These are phyloP conservation scores for Cyanoramphus novaezelandiae DNA, from an alignment of 2,113 vertebrate genomes.

Conservation along the genomic window DNA sequence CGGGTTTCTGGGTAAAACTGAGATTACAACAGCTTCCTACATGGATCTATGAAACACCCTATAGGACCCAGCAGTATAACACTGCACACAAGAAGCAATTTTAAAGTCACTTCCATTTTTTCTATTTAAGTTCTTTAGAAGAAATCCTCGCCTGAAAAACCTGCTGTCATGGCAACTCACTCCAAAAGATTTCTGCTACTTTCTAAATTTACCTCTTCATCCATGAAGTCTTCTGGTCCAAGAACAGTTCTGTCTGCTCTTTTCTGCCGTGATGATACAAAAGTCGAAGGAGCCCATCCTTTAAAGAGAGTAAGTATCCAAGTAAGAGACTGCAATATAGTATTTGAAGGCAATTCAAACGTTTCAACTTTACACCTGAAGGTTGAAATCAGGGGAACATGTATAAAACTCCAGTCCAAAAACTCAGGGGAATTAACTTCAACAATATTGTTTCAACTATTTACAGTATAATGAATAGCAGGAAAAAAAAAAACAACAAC, in stretches of 20 bases:
- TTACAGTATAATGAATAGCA: background rate
- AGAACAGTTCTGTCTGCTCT: slow-evolving; percentile 80
- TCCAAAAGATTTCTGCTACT: background rate
- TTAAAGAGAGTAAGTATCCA: background rate
- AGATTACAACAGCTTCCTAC: background rate
- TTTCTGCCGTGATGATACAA: slow-evolving; percentile 90
- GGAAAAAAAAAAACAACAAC: background rate
- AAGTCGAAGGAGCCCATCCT: slow-evolving; percentile 94
- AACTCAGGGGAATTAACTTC: background rate
- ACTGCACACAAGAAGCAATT: background rate
- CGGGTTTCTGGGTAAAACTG: background rate
- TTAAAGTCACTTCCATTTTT: background rate
- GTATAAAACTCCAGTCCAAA: background rate
- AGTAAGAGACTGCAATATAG: background rate
- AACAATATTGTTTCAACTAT: background rate
- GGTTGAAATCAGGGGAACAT: background rate
- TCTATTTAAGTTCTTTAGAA: background rate
- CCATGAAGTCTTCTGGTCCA: slow-evolving; percentile 95
- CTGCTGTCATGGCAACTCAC: background rate
- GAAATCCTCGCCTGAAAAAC: background rate
- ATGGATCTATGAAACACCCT: background rate
- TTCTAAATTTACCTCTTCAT: slow-evolving; percentile 86
- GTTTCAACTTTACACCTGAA: background rate
- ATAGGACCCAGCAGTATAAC: background rate
- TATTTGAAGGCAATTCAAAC: background rate